Percentiles rank a stretch among this genome's conserved stretches.
phyloP scores from a whole-genome alignment of 2,113 vertebrate species.

The Ophiodon elongatus region DNA sequence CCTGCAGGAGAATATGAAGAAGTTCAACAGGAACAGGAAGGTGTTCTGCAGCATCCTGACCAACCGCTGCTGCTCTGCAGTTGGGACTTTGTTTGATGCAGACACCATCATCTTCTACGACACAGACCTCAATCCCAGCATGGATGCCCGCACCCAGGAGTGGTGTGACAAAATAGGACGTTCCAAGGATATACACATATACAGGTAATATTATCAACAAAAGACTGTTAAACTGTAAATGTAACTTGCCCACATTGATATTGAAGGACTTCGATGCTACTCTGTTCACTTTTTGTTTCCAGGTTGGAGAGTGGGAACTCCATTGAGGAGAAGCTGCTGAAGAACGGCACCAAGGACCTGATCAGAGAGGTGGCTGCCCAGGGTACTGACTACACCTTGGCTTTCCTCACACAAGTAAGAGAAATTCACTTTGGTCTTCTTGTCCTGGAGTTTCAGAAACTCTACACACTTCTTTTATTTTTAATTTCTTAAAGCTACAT shows the following conservation, averaged over 20 bases:
- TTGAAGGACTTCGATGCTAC: neutral
- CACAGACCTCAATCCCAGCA: constrained; percentile 93
- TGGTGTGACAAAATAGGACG: constrained; percentile 95
- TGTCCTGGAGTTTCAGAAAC: neutral
- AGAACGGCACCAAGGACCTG: constrained; percentile 94
- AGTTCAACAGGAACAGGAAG: constrained; percentile 90
- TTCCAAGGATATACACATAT: constrained; percentile 95
- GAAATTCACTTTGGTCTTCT: neutral
- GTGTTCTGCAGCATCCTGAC: constrained; percentile 94
- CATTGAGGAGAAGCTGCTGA: constrained; percentile 94
- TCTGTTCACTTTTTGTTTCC: neutral
- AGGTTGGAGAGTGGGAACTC: constrained; percentile 95
- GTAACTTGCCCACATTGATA: neutral
- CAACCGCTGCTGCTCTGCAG: constrained; percentile 90
- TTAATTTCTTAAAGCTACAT: neutral
- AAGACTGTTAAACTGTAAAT: neutral
- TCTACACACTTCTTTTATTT: neutral
- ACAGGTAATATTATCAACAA: constrained; percentile 84
- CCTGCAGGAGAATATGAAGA: constrained; percentile 89
- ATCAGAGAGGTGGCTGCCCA: constrained; percentile 95
- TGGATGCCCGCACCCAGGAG: constrained; percentile 93
- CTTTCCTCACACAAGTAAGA: constrained; percentile 93
- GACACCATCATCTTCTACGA: constrained; percentile 95
- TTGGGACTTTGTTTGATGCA: constrained; percentile 90
- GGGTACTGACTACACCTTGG: constrained; percentile 93